A percentile compares a stretch with the other conserved stretches of the same genome.
These are phyloP conservation scores for Clarias laeviceps DNA, from an alignment of 2,797 vertebrate species.

Conservation along the genomic window DNA sequence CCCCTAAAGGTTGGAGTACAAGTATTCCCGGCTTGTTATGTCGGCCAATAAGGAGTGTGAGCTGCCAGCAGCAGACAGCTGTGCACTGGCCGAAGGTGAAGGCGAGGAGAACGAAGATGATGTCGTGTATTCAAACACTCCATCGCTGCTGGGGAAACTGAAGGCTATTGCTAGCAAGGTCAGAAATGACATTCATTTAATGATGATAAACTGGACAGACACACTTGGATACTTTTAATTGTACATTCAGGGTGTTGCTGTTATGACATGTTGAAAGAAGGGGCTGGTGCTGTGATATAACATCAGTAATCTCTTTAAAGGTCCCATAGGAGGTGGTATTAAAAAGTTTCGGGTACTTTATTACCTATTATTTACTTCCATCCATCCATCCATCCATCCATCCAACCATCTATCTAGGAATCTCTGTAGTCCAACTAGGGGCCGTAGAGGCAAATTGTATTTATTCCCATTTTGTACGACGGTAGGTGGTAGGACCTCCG, in stretches of 20 bases:
- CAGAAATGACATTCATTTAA: conserved; percentile 51
- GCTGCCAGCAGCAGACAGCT: conserved; percentile 94
- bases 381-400: too few relatives aligned
- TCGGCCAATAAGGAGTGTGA: conserved; percentile 95
- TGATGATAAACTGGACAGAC: background rate
- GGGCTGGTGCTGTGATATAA: background rate
- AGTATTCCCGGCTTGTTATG: conserved; percentile 96
- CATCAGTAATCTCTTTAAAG: background rate
- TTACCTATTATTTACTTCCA: too few relatives aligned
- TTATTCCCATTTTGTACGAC: too few relatives aligned
- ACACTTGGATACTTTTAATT: background rate
- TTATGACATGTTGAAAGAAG: background rate
- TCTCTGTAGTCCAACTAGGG: too few relatives aligned
- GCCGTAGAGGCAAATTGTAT: too few relatives aligned
- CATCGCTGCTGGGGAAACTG: conserved; percentile 90
- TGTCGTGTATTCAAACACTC: conserved; percentile 92
- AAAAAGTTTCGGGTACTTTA: too few relatives aligned
- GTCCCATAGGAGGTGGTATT: background rate
- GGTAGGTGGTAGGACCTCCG: too few relatives aligned
- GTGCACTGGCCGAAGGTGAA: conserved; percentile 98
- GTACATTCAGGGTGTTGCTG: background rate
- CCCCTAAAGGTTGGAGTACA: conserved; percentile 88
- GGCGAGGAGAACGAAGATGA: conserved; percentile 90
- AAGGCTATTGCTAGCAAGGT: conserved; percentile 97
- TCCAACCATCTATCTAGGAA: too few relatives aligned